Percentiles rank a stretch among this genome's conserved stretches.
phyloP scores from a whole-genome alignment of 2,888 invertebrate genomes.

The Euplexia lucipara region DNA sequence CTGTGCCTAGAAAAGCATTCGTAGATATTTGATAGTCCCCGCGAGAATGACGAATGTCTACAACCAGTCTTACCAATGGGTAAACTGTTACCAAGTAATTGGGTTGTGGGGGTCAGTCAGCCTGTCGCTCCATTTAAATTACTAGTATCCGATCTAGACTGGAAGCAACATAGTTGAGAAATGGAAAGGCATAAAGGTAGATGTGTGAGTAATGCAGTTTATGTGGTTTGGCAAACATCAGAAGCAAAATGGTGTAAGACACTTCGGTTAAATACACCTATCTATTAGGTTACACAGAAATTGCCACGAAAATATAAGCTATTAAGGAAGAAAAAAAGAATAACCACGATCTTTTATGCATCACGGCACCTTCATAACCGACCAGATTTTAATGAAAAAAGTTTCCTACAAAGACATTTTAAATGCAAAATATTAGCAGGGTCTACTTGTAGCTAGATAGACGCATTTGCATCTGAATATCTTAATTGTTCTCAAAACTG shows the following conservation, averaged over 20 bases:
- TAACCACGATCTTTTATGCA: constrained; percentile 77
- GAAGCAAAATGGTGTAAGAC: too few species aligned
- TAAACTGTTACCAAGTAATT: too few species aligned
- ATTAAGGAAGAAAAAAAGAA: constrained; percentile 63
- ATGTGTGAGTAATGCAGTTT: too few species aligned
- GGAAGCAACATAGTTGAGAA: too few species aligned
- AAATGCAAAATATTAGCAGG: constrained; percentile 77
- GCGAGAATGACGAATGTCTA: too few species aligned
- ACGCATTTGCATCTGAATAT: constrained; percentile 63
- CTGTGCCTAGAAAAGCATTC: too few species aligned
- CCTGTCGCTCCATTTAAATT: too few species aligned
- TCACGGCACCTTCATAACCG: constrained; percentile 73
- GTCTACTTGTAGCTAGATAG: constrained; percentile 58
- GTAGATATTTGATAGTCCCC: too few species aligned
- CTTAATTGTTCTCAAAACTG: constrained; percentile 63
- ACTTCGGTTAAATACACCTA: neutral
- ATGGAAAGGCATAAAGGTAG: too few species aligned
- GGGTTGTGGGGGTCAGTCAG: too few species aligned
- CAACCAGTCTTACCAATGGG: too few species aligned
- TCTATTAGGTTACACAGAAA: neutral
- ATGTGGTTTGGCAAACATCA: neutral
- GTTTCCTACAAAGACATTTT: constrained; percentile 77
- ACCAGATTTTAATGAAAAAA: constrained; percentile 82
- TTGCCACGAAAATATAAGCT: constrained; percentile 44
- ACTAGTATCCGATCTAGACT: too few species aligned